Evolutionary conservation across 2,888 invertebrate genomes (phyloP).

Genomic region (Monoplex corrugatus): DNA sequence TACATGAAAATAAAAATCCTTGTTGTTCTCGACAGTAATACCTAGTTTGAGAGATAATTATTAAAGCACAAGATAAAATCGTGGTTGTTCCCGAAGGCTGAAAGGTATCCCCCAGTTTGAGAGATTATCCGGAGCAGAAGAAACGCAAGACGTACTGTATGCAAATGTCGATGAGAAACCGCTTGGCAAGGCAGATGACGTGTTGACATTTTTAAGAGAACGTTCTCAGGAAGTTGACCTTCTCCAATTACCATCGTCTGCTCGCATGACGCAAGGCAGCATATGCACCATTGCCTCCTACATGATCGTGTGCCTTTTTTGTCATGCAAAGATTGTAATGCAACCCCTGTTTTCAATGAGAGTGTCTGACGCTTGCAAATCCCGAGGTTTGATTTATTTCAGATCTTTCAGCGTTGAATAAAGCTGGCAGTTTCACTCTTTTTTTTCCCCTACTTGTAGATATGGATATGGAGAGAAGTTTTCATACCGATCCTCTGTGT

Average conservation of each 20-base stretch:
- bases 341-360: neutral
- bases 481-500: neutral
- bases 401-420: neutral
- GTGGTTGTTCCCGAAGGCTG: no score
- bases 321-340: slow-evolving; percentile 23
- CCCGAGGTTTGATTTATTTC: neutral
- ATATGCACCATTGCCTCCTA: neutral
- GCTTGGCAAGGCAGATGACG: neutral
- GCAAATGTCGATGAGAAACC: neutral
- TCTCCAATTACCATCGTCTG: neutral
- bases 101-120: no score
- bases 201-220: neutral
- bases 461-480: no score
- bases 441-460: no score
- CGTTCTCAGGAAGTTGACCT: neutral
- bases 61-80: no score
- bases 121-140: neutral
- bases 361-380: neutral
- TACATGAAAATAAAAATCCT: no score
- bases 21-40: no score
- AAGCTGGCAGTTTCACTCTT: neutral
- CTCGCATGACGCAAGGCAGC: slow-evolving; percentile 4
- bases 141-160: neutral
- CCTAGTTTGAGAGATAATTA: no score
- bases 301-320: neutral